phyloP scores from a whole-genome alignment of 2,113 vertebrate genomes.

The Lasiurus borealis region DNA sequence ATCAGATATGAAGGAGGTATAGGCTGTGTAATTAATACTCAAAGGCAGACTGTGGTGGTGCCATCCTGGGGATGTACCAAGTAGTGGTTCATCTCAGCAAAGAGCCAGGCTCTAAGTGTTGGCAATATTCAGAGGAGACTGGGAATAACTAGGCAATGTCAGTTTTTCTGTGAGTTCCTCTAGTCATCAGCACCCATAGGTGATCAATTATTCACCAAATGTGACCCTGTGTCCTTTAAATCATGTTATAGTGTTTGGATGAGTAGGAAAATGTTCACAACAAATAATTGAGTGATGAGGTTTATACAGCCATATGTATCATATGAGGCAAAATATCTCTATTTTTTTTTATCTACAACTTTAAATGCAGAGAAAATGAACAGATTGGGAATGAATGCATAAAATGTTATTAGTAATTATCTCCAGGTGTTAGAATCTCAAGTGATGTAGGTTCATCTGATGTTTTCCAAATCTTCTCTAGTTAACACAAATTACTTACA shows the following conservation, averaged over 20 bases:
- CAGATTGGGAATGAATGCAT: conserved; percentile 70
- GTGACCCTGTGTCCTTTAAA: neutral
- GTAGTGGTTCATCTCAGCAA: neutral
- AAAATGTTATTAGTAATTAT: conserved; percentile 76
- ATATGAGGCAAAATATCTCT: conserved; percentile 55
- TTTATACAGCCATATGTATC: conserved; percentile 43
- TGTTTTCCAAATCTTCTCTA: conserved; percentile 58
- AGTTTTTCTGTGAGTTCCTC: neutral
- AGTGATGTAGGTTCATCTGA: conserved; percentile 64
- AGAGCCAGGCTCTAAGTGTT: neutral
- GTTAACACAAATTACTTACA: conserved; percentile 49
- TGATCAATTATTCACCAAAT: neutral
- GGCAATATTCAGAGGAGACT: neutral
- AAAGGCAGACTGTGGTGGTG: neutral
- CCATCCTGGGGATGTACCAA: too few relatives aligned
- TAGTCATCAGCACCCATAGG: neutral
- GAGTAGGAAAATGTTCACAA: conserved; percentile 34
- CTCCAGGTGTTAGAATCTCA: conserved; percentile 75
- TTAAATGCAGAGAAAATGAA: conserved; percentile 58
- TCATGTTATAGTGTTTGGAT: neutral
- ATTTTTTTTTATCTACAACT: conserved; percentile 9
- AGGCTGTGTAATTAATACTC: neutral
- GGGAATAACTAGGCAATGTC: neutral
- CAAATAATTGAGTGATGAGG: neutral
- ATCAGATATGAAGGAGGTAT: neutral